Evolutionary conservation across 2,113 vertebrate genomes (phyloP).

Genomic region (Rhinichthys klamathensis): DNA sequence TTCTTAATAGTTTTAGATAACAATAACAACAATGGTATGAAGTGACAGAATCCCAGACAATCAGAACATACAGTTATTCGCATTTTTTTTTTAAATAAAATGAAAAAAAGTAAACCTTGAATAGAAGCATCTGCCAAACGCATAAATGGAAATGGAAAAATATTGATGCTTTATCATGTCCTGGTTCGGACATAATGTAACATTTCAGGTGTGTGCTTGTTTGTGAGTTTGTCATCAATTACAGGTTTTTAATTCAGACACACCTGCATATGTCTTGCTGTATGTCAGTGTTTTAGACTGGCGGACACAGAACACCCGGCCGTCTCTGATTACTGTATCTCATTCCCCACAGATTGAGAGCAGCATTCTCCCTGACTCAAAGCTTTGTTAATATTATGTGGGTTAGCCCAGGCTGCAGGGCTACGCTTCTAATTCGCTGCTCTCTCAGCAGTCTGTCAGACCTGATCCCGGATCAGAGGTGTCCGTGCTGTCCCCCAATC

Average conservation of each 20-base stretch:
- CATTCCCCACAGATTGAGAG: slow-evolving; percentile 10
- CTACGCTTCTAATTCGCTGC: slow-evolving; percentile 29
- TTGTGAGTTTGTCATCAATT: slow-evolving; percentile 9
- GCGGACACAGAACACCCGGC: neutral
- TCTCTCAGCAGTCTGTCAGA: slow-evolving; percentile 42
- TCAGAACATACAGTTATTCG: too few species aligned
- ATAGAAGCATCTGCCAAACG: neutral
- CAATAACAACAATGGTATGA: neutral
- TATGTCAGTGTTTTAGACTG: slow-evolving; percentile 20
- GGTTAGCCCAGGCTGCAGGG: neutral
- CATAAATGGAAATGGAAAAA: neutral
- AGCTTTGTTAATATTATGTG: slow-evolving; percentile 18
- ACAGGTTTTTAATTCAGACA: slow-evolving; percentile 11
- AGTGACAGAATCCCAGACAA: neutral
- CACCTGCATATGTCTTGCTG: slow-evolving; percentile 6
- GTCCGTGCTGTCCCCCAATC: slow-evolving; percentile 25
- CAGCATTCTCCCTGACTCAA: slow-evolving; percentile 4
- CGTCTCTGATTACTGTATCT: slow-evolving; percentile 20
- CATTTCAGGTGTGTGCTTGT: neutral
- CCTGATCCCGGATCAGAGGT: slow-evolving; percentile 31
- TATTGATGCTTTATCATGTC: neutral
- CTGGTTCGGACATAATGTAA: neutral
- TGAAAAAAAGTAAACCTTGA: neutral
- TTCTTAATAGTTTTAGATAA: neutral
- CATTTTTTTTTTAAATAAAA: neutral